Conservation (phyloP, 2,797 vertebrate genomes). For the Pelochelys cantorii region DNA sequence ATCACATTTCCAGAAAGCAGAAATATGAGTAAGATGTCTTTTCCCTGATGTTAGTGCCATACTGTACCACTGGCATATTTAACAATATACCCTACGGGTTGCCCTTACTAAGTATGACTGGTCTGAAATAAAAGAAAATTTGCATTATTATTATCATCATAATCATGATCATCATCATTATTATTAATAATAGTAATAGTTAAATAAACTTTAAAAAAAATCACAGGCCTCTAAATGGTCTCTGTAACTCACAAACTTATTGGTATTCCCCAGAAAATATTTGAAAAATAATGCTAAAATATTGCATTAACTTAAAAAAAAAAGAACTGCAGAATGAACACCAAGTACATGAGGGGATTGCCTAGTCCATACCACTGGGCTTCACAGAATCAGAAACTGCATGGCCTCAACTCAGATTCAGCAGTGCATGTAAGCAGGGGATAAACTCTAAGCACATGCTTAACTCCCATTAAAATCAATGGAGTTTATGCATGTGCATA, state of each 20-base stretch:
- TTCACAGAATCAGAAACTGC: conserved; percentile 4
- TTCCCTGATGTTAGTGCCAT: background rate
- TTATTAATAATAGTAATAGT: background rate
- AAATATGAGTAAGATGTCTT: conserved; percentile 46
- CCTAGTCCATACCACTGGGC: background rate
- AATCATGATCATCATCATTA: background rate
- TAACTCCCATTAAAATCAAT: background rate
- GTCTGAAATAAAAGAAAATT: conserved; percentile 7
- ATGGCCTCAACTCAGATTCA: background rate
- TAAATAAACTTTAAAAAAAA: background rate
- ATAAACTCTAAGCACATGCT: background rate
- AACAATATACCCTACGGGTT: background rate
- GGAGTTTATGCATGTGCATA: background rate
- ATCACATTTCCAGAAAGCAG: conserved; percentile 43
- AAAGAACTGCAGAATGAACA: background rate
- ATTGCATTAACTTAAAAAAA: background rate
- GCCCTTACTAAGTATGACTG: conserved; percentile 29
- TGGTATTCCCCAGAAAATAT: background rate
- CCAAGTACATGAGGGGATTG: background rate
- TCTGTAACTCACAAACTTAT: background rate
- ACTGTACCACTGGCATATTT: conserved; percentile 27
- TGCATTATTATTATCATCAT: background rate
- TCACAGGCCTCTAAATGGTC: background rate
- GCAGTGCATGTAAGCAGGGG: rapidly evolving
- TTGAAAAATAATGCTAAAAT: conserved; percentile 4